phyloP scores from a whole-genome alignment of 2,888 invertebrate genomes.

The Andrena trimmerana region DNA sequence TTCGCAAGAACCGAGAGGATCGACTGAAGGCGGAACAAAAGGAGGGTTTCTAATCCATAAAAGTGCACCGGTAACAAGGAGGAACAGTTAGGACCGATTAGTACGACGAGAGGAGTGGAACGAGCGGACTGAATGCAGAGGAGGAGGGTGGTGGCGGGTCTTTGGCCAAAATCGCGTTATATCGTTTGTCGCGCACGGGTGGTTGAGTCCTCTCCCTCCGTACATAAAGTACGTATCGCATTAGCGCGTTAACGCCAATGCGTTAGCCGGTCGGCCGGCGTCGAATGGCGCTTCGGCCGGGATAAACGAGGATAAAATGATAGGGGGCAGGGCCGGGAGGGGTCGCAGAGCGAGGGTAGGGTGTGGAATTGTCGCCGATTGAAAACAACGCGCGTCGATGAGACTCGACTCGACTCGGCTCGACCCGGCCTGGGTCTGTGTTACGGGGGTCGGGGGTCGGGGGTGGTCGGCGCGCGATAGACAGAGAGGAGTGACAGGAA shows the following conservation, averaged over 20 bases:
- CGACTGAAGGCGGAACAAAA: too few species aligned
- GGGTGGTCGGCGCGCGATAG: constrained; percentile 24
- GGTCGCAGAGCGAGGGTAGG: constrained; percentile 57
- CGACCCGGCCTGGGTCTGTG: constrained; percentile 25
- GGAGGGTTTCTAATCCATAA: too few species aligned
- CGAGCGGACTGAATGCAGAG: neutral
- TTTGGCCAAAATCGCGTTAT: constrained; percentile 71
- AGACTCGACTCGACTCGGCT: constrained; percentile 22
- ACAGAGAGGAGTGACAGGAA: constrained; percentile 15
- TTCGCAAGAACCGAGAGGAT: too few species aligned
- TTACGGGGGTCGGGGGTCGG: constrained; percentile 17
- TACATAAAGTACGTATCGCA: constrained; percentile 80
- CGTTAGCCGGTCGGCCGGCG: constrained; percentile 79
- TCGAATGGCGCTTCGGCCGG: constrained; percentile 76
- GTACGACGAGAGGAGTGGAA: too few species aligned
- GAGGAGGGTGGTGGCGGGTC: constrained; percentile 23
- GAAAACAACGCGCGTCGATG: constrained; percentile 75
- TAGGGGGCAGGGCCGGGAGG: constrained; percentile 55
- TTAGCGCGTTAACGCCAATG: constrained; percentile 81
- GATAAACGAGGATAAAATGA: constrained; percentile 80
- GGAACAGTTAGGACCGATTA: too few species aligned
- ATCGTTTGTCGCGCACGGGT: constrained; percentile 76
- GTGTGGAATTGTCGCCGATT: constrained; percentile 80
- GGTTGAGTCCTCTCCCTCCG: constrained; percentile 62
- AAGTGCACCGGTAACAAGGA: too few species aligned